Conservation (phyloP, 2,113 vertebrate genomes). For the Trochalopteron elliotii region DNA sequence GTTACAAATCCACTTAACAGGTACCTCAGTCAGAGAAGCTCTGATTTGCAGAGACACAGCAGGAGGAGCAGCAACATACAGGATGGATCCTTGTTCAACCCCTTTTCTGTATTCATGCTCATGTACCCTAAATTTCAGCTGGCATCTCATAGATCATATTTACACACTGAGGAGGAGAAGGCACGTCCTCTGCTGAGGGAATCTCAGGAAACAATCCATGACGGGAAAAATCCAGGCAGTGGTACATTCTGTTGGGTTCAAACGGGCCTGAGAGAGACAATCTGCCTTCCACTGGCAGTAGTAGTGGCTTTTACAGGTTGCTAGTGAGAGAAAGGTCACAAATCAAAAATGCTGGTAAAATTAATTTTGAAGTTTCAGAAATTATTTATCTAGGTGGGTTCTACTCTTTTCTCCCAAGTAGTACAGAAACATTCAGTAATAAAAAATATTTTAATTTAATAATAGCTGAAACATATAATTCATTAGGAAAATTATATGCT, state of each 20-base stretch:
- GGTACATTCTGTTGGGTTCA: not conserved
- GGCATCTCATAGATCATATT: not conserved
- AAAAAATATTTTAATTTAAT: not conserved
- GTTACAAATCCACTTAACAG: not conserved
- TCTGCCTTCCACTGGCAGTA: not conserved
- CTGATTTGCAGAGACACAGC: not conserved
- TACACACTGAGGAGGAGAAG: not conserved
- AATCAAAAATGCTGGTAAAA: not conserved
- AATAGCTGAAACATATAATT: not conserved
- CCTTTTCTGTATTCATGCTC: not conserved
- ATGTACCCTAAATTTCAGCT: not conserved
- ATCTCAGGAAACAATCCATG: not conserved
- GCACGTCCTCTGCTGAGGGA: not conserved
- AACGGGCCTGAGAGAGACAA: not conserved
- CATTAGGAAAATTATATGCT: conserved; percentile 22
- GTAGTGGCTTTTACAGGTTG: not conserved
- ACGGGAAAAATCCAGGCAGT: not conserved
- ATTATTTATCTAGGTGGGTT: not conserved
- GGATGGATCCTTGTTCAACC: not conserved
- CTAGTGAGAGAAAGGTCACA: not conserved
- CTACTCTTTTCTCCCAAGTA: not conserved
- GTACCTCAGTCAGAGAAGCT: not conserved
- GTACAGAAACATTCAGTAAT: not conserved
- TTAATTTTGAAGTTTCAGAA: not conserved
- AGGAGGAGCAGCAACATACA: not conserved